phyloP scores from a whole-genome alignment of 2,113 vertebrate genomes.

The Sitta europaea region DNA sequence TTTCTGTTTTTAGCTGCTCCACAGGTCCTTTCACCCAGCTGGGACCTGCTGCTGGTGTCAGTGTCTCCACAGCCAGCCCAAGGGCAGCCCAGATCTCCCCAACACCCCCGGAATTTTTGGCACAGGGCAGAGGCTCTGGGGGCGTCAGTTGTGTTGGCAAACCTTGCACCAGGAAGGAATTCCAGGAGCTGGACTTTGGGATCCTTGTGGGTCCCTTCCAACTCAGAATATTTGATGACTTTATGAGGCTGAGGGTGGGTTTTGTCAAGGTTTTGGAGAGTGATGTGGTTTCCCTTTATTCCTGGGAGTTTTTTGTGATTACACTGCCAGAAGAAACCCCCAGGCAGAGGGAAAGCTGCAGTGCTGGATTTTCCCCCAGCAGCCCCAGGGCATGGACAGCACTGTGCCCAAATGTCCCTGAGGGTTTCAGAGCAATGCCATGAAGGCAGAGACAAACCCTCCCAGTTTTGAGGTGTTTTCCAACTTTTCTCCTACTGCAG shows the following conservation, averaged over 20 bases:
- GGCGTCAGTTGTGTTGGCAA: neutral
- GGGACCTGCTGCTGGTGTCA: neutral
- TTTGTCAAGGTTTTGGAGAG: neutral
- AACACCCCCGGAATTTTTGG: rapidly evolving
- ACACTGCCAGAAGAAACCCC: neutral
- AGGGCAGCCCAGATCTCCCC: neutral
- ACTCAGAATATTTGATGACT: neutral
- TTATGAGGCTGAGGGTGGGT: neutral
- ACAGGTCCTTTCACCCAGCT: neutral
- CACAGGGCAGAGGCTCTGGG: neutral
- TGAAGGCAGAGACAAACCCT: neutral
- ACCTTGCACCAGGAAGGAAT: neutral
- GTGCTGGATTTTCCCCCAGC: neutral
- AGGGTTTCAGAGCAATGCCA: neutral
- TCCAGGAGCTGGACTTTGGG: neutral
- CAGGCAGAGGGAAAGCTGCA: neutral
- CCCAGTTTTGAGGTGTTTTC: neutral
- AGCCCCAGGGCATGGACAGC: neutral
- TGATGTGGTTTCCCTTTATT: neutral
- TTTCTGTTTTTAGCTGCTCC: neutral
- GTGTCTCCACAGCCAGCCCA: rapidly evolving
- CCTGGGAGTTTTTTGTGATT: neutral
- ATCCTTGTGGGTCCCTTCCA: neutral
- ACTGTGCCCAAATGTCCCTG: neutral
- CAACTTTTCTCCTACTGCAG: neutral